These are phyloP conservation scores for Numida meleagris DNA, from an alignment of 2,113 vertebrate species.

Conservation along the genomic window DNA sequence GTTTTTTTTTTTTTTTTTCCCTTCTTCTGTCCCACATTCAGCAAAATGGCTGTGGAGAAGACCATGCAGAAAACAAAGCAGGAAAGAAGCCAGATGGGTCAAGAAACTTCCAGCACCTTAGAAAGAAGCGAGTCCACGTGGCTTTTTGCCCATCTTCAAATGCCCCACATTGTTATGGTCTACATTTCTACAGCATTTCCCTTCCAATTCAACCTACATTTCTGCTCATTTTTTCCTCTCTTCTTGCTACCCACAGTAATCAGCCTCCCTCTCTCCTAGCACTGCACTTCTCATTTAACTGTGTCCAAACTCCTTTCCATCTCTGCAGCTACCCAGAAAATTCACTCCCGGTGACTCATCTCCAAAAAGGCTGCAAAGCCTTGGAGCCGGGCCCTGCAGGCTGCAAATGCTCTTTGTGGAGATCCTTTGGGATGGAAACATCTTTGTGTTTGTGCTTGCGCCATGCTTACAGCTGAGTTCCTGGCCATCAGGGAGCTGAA, in stretches of 20 bases:
- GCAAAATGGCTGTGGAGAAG: not conserved
- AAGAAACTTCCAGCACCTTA: not conserved
- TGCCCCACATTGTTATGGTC: too few relatives aligned
- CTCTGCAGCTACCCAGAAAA: not conserved
- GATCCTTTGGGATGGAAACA: not conserved
- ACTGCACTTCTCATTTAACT: not conserved
- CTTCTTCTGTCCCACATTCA: not conserved
- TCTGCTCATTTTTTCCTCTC: not conserved
- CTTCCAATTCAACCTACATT: not conserved
- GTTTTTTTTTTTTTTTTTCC: not conserved
- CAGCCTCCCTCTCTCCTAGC: not conserved
- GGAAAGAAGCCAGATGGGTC: not conserved
- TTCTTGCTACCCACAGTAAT: not conserved
- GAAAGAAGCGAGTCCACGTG: fast-evolving
- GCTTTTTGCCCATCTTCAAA: not conserved
- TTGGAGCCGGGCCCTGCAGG: not conserved
- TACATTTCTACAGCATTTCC: not conserved
- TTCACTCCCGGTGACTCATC: not conserved
- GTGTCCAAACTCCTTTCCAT: not conserved
- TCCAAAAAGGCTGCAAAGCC: not conserved
- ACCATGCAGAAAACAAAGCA: fast-evolving
- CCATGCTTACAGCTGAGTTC: not conserved
- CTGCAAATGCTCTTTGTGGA: not conserved
- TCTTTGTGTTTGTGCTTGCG: fast-evolving
- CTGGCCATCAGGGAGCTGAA: not conserved